These are phyloP conservation scores for Nasonia longicornis DNA, from an alignment of 1,140 invertebrate species.

Conservation along the genomic window DNA sequence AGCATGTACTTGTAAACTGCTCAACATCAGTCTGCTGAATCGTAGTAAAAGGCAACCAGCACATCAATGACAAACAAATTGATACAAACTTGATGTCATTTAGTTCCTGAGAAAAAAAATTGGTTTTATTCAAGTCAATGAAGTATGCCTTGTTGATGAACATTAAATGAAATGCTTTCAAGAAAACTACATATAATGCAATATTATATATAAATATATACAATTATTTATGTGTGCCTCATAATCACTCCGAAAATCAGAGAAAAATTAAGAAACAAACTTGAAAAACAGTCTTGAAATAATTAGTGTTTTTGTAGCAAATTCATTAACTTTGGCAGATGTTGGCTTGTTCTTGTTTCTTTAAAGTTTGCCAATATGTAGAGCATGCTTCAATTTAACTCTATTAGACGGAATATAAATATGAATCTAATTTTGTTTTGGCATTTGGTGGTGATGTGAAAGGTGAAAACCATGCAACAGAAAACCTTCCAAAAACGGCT, in stretches of 20 bases:
- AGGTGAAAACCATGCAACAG: slow-evolving; percentile 93
- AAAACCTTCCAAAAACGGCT: slow-evolving; percentile 94
- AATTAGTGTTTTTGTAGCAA: neutral
- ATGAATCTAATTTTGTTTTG: slow-evolving; percentile 80
- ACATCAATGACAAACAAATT: neutral
- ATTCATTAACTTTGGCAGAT: slow-evolving; percentile 10
- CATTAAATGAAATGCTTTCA: neutral
- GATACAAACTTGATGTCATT: neutral
- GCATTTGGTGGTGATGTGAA: slow-evolving; percentile 84
- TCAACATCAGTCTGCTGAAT: slow-evolving; percentile 4
- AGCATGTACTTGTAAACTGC: neutral
- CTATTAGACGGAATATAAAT: slow-evolving; percentile 80
- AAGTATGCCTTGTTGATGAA: neutral
- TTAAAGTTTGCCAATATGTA: neutral
- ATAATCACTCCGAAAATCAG: neutral
- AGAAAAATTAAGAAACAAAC: neutral
- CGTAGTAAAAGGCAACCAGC: neutral
- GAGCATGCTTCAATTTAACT: slow-evolving; percentile 28
- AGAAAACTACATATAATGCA: neutral
- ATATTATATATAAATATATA: neutral
- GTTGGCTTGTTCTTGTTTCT: neutral
- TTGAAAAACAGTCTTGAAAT: slow-evolving; percentile 21
- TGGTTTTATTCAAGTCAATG: neutral
- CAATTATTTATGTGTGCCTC: neutral
- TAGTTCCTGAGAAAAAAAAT: slow-evolving; percentile 1